Evolutionary conservation across 2,113 vertebrate genomes (phyloP).

Genomic region (Vidua macroura): DNA sequence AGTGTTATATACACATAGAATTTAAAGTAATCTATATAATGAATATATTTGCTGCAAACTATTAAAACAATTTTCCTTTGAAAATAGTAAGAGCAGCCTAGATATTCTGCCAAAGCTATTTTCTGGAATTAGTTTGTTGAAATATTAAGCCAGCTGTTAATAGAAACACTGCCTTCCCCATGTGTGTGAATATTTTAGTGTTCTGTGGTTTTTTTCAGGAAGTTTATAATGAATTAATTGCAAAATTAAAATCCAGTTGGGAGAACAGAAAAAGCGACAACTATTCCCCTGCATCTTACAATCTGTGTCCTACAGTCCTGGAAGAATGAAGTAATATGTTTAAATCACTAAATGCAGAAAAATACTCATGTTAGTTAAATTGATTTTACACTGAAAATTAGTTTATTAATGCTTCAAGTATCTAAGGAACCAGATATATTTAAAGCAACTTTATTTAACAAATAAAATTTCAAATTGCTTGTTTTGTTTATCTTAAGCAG

Average conservation of each 20-base stretch:
- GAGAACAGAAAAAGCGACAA: neutral
- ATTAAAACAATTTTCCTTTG: neutral
- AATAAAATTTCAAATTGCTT: neutral
- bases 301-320: neutral
- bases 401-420: neutral
- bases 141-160: neutral
- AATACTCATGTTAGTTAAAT: neutral
- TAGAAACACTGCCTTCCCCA: neutral
- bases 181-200: neutral
- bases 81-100: neutral
- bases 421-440: neutral
- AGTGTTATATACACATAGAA: neutral
- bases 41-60: neutral
- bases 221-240: neutral
- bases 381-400: neutral
- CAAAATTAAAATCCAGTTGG: neutral
- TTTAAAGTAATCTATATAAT: neutral
- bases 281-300: neutral
- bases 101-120: neutral
- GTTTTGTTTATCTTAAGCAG: neutral
- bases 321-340: neutral
- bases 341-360: neutral
- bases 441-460: neutral
- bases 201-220: neutral
- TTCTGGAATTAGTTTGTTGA: neutral